phyloP scores from a whole-genome alignment of 2,113 vertebrate genomes.

The Podarcis muralis region DNA sequence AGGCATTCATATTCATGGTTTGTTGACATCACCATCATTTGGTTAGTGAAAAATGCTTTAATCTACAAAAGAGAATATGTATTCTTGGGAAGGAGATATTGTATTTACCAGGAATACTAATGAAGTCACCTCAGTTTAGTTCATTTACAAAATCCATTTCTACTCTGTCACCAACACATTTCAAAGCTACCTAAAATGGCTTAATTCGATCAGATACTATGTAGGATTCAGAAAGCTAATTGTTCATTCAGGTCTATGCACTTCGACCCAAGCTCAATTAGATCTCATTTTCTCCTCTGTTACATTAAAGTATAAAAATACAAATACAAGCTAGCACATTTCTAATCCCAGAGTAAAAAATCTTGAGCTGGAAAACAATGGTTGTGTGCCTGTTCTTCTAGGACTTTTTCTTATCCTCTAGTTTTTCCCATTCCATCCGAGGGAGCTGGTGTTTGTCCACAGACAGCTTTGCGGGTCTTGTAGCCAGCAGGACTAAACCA shows the following conservation, averaged over 20 bases:
- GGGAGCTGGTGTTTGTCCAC: too few relatives aligned
- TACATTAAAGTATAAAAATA: slow-evolving; percentile 67
- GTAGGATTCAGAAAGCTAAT: slow-evolving; percentile 62
- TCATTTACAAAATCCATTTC: slow-evolving; percentile 72
- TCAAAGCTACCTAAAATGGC: slow-evolving; percentile 53
- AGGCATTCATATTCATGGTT: slow-evolving; percentile 80
- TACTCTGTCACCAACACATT: slow-evolving; percentile 70
- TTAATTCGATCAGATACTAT: slow-evolving; percentile 65
- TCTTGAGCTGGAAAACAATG: neutral
- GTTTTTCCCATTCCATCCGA: neutral
- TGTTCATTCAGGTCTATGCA: slow-evolving; percentile 72
- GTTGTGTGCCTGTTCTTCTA: neutral
- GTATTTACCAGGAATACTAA: slow-evolving; percentile 77
- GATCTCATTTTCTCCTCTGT: slow-evolving; percentile 52
- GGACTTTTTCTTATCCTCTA: neutral
- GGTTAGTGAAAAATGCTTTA: slow-evolving; percentile 71
- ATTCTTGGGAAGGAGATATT: slow-evolving; percentile 60
- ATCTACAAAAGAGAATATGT: slow-evolving; percentile 70
- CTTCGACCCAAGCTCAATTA: slow-evolving; percentile 65
- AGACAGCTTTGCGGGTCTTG: too few relatives aligned
- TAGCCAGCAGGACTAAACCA: too few relatives aligned
- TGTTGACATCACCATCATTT: slow-evolving; percentile 77
- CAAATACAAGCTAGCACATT: slow-evolving; percentile 63
- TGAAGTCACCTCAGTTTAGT: slow-evolving; percentile 65
- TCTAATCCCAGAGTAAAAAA: slow-evolving; percentile 24